Base-by-base conservation (phyloP, 2,797 vertebrate genomes). In the Notolabrus celidotus region DNA sequence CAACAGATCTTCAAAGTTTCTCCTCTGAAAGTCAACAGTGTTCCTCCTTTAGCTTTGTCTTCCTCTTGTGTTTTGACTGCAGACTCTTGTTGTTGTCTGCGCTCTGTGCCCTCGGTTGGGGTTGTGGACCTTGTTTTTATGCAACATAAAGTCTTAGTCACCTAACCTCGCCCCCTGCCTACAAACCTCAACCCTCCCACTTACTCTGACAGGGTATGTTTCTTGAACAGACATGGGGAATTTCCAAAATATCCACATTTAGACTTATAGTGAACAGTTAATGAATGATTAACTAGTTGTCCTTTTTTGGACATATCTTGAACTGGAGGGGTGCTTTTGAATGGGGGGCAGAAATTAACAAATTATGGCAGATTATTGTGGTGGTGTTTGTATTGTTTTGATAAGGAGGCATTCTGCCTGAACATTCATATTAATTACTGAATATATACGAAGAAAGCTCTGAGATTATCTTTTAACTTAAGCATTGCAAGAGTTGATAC, bases 51-150 rank as follows among this genome's bases (percentile, higher is more conserved):
- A 33, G 49, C 22, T 42, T 47, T 79, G 56, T 68, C 57, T 78
- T 75, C 14, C 14, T 56, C 76, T 74, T 73, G 84, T 85, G 86
- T 79, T 86, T 79, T 85, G 57, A 76, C 63, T 72, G 77, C 33
- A 56, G 45, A 36, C 42, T 86, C 70, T 65, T 86, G 61, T 82
- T 76, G n/a, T n/a, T n/a, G 73, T 54, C 75, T 64, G 68, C 79
- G 61, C 39, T 56, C 47, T 88, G 59, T 87, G 67, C 19, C n/a
- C 58, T 76, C 63, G 54, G 58, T 72, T 71, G 54, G 53, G 41
- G 71, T 52, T 75, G 79, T 79, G 77, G 80, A 71, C 39, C 84
- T 61, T 67, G 85, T 92, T 94, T 95, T 92, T 95, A 95, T 93
- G 72, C 83, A 82, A 49, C 7, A 14, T 36, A 56, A 58, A n/a